Base-by-base conservation (phyloP, 2,113 vertebrate species). In the Xenopus laevis region DNA sequence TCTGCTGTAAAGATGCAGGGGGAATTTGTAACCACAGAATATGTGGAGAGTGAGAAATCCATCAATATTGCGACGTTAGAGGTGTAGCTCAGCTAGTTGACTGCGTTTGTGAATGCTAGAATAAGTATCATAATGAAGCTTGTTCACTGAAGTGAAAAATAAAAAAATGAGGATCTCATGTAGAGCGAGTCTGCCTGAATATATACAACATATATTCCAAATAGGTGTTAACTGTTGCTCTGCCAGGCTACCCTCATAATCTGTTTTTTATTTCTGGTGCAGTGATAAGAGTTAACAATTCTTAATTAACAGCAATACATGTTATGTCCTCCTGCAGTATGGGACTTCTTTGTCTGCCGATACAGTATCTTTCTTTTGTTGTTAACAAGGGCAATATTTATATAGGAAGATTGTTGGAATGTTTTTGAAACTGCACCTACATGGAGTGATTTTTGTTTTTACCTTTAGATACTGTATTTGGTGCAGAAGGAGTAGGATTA, bases 51-150 rank as follows among this genome's bases (percentile, higher is more conserved):
- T 23, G 64, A 68, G 57, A 74, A 74, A 74, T 68, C 55, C 72
- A 74, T 74, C 72, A 74, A 74, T 74, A 68, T 65, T 74, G 72
- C 46, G 67, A 74, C 57, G 65, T 68, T 57, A 74, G 72, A 74
- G 72, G 72, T 74, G 72, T 68, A 74, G 72, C 72, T 74, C 72
- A 52, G 65, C 65, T 74, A 74, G 65, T 68, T 74, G 72, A 74
- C 72, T 74, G 72, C 55, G 65, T 74, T 74, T 74, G 72, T 74
- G 72, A 74, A 74, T 74, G 72, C 72, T 74, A 61, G 72, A 74
- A 74, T 74, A 74, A 74, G 72, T 74, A 74, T 68, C 72, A 68
- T 74, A 74, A 74, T 74, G 65, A 74, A 74, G 72, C 64, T 74
- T 74, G 72, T 23, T 68, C 72, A 74, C 64, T 74, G 64, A 74